These are phyloP conservation scores for Recurvirostra avosetta DNA, from an alignment of 2,113 vertebrate genomes.

Conservation along the genomic window DNA sequence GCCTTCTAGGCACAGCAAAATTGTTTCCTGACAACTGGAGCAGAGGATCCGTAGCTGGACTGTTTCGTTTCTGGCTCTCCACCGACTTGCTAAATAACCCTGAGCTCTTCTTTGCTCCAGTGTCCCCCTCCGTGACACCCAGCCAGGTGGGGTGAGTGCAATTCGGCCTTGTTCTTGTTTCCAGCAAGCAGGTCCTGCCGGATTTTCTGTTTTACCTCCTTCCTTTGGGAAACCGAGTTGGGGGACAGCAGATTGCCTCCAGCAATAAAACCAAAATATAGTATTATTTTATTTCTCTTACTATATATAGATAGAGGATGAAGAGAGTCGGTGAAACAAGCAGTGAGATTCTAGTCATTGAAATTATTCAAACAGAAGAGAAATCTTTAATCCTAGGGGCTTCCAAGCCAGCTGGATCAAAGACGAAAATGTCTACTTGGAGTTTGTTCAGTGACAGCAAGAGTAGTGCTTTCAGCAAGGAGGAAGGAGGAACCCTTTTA, in stretches of 20 bases:
- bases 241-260: neutral
- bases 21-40: neutral
- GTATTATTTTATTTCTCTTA: neutral
- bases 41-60: neutral
- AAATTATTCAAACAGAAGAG: slow-evolving; percentile 42
- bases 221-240: neutral
- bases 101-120: neutral
- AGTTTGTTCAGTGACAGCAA: slow-evolving; percentile 22
- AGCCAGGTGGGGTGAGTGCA: neutral
- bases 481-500: slow-evolving; percentile 32
- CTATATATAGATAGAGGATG: slow-evolving; percentile 1
- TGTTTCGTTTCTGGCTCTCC: neutral
- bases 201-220: neutral
- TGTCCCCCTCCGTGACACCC: neutral
- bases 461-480: neutral
- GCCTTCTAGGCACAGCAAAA: neutral
- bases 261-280: neutral
- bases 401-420: slow-evolving; percentile 38
- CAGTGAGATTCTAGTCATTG: neutral
- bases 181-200: neutral
- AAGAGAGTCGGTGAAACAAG: slow-evolving; percentile 15
- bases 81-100: neutral
- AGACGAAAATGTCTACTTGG: slow-evolving; percentile 17
- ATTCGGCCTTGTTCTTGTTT: neutral
- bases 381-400: slow-evolving; percentile 26